Base-by-base conservation (phyloP, 2,888 invertebrate species). In the Trichopoda pennipes region DNA sequence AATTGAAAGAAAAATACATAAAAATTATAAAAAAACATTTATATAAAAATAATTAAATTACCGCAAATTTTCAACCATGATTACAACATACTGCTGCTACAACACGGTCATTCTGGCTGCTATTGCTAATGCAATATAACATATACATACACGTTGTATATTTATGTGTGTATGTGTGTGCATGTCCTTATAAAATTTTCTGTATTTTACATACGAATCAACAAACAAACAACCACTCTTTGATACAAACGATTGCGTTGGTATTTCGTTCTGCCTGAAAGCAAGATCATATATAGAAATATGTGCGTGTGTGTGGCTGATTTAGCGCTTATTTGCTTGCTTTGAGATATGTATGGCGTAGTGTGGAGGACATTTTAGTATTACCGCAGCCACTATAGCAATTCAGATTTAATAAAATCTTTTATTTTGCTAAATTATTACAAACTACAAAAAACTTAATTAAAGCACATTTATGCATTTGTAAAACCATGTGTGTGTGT, bases 1-100 rank as follows among this genome's bases (percentile, higher is more conserved):
- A 17, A 68, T 32, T 32, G 14, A 10, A 51, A 49, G 6, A 58
- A 75, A 74, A 38, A 49, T 47, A 42, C 14, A 73, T 21, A 69
- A 76, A 72, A 70, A 72, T 72, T 68, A 66, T 68, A 76, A 77
- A 70, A 75, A 56, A 60, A 56, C 1, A 17, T 9, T 79, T 82
- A 44, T 68, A 72, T 82, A 72, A 68, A 82, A 76, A 82, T 82
- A 82, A 79, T 79, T 76, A 82, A 82, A 82, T 82, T 76, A 79
- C 79, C 79, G 61, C 82, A 79, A 79, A 79, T 63, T 82, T 79
- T 60, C 35, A 79, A 73, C 72, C 79, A 79, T 76, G 75, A 61
- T 82, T 79, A 61, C 75, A 68, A 55, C 72, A 79, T 79, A 73
- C 77, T 73, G 73, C 68, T 77, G 38, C 73, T 69, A 73, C 51